Base-by-base conservation (phyloP, 2,797 vertebrate species). In the Arrhamphus sclerolepis region DNA sequence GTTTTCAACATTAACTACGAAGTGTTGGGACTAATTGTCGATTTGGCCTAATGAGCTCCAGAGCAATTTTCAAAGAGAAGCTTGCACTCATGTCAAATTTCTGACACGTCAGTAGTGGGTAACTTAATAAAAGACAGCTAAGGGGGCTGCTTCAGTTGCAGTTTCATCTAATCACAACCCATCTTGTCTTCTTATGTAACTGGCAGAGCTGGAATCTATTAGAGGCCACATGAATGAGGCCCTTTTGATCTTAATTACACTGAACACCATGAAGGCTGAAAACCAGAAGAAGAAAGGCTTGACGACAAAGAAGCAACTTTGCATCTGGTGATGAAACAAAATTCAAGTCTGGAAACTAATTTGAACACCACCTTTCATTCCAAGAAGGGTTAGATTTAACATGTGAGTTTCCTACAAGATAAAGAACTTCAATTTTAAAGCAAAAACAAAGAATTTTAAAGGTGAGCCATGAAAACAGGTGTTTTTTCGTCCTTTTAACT, bases 11-110 rank as follows among this genome's bases (percentile, higher is more conserved):
- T 59, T 48, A 47, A 65, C 64, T 42, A 41, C 51, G 5, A 62
- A 75, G 59, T 50, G 55, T 58, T 76, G 43, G 29, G 20, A 53
- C 46, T 69, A 76, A 80, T 56, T 69, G 66, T 71, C 53, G 55
- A 53, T 70, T 61, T 41, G 41, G 14, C 26, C 46, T 61, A 62
- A 72, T 44, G 43, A 50, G 62, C 60, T 54, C 58, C 59, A 72
- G 65, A 58, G 41, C 1, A 0, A 8, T 34, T 64, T 58, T 34
- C 41, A 39, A 38, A 62, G 48, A 66, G 44, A 41, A 24, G 11
- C n/a, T 43, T 0, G 1, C 20, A 19, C 14, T 26, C 49, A 55
- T 4, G 20, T 70, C 49, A 66, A 72, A 62, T 41, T 62, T 20
- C 46, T 51, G 22, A 66, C 65, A 72, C 42, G 67, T 66, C 66